These are phyloP conservation scores for Adelosebastes latens DNA, from an alignment of 2,797 vertebrate genomes.

Conservation along the genomic window DNA sequence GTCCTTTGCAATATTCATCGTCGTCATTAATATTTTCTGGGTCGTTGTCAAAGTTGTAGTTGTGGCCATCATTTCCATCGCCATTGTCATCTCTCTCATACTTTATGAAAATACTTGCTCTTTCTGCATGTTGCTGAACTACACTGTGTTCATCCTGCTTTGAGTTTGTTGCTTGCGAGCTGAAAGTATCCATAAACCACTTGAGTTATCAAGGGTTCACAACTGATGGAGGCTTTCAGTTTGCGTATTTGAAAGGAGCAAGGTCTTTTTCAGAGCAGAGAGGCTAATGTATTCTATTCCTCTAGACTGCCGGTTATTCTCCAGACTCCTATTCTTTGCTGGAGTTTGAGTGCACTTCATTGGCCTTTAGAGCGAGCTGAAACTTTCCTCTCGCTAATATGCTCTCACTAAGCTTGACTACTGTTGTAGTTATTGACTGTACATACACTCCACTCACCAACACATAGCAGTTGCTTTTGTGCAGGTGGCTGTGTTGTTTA, in stretches of 20 bases:
- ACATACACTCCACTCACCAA: conserved; percentile 8
- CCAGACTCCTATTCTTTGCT: conserved; percentile 32
- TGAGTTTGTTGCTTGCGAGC: conserved; percentile 28
- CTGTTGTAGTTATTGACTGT: conserved; percentile 15
- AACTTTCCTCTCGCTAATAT: conserved; percentile 39
- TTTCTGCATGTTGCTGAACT: background rate
- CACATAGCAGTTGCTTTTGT: conserved; percentile 13
- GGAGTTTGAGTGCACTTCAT: conserved; percentile 36
- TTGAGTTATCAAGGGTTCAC: conserved; percentile 31
- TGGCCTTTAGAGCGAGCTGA: conserved; percentile 50
- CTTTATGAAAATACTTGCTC: background rate
- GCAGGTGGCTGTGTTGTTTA: conserved; percentile 18
- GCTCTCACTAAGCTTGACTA: conserved; percentile 8
- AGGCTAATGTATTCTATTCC: conserved; percentile 57
- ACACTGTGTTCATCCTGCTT: background rate
- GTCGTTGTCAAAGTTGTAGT: background rate
- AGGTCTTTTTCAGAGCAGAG: conserved; percentile 32
- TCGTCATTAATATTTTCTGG: background rate
- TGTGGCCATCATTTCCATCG: background rate
- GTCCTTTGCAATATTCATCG: background rate
- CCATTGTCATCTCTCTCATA: background rate
- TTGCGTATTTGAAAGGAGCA: conserved; percentile 40
- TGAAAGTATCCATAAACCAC: conserved; percentile 41
- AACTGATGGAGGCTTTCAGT: conserved; percentile 34
- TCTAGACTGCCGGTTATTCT: conserved; percentile 34